Conservation (phyloP, 1,140 invertebrate species). For the Maniola jurtina region DNA sequence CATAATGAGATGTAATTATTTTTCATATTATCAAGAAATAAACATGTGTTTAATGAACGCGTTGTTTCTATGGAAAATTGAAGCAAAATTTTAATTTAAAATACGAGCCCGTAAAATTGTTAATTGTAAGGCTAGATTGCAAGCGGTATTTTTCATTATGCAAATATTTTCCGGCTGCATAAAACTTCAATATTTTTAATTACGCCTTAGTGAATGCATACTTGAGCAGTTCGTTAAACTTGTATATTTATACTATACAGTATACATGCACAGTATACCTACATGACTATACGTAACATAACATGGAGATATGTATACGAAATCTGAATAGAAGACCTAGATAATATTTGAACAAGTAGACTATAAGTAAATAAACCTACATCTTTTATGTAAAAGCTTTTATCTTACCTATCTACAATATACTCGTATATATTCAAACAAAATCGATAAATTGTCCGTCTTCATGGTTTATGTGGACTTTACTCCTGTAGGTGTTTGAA, state of each 20-base stretch:
- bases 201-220: conserved; percentile 11
- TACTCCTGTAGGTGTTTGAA: too few species aligned
- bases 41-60: conserved; percentile 2
- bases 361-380: too few species aligned
- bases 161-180: conserved; percentile 16
- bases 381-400: too few species aligned
- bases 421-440: too few species aligned
- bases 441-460: too few species aligned
- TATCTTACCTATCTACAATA: too few species aligned
- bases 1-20: too few species aligned
- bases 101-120: conserved; percentile 12
- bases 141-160: conserved; percentile 13
- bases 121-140: conserved; percentile 10
- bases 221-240: conserved; percentile 8
- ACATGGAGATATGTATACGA: not conserved
- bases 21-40: not conserved
- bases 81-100: conserved; percentile 14
- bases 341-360: too few species aligned
- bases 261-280: not conserved
- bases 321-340: too few species aligned
- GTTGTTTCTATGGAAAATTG: not conserved
- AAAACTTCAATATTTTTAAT: conserved; percentile 18
- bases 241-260: conserved; percentile 5
- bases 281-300: not conserved
- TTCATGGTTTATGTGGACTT: too few species aligned